Percentiles rank a stretch among this genome's conserved stretches.
Evolutionary conservation across 2,888 invertebrate genomes (phyloP).

Genomic region (Plebejus argus): DNA sequence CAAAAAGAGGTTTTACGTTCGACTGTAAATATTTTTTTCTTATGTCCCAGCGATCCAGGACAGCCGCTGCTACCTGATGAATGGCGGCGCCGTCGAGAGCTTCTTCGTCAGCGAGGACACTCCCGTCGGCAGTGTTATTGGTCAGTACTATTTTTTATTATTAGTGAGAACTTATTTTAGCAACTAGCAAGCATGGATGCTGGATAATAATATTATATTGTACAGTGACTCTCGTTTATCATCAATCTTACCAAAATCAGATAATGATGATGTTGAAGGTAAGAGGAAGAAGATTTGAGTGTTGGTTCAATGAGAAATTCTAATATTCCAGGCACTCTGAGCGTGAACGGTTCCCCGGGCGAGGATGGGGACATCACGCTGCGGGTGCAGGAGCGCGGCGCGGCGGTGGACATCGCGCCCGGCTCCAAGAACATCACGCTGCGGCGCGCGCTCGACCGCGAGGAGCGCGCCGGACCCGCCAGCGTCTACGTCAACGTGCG

Average conservation of each 20-base stretch:
- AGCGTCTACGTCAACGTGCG: conserved; percentile 93
- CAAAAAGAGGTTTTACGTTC: too few species aligned
- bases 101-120: conserved; percentile 94
- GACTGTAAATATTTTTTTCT: too few species aligned
- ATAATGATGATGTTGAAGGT: too few species aligned
- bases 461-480: conserved; percentile 90
- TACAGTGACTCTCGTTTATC: too few species aligned
- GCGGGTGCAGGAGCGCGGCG: conserved; percentile 88
- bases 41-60: conserved; percentile 84
- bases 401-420: conserved; percentile 87
- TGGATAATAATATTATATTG: too few species aligned
- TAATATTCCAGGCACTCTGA: conserved; percentile 79
- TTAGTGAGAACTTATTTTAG: too few species aligned
- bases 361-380: conserved; percentile 89
- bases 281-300: too few species aligned
- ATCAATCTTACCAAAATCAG: too few species aligned
- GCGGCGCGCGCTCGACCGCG: conserved; percentile 89
- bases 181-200: too few species aligned
- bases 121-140: conserved; percentile 89
- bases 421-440: conserved; percentile 91
- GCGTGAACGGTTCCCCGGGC: conserved; percentile 90
- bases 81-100: conserved; percentile 94
- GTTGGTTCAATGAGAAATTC: too few species aligned
- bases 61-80: conserved; percentile 93
- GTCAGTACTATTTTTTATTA: conserved; percentile 55